Conservation (phyloP, 1,140 invertebrate genomes). For the Stegodyphus dumicola region DNA sequence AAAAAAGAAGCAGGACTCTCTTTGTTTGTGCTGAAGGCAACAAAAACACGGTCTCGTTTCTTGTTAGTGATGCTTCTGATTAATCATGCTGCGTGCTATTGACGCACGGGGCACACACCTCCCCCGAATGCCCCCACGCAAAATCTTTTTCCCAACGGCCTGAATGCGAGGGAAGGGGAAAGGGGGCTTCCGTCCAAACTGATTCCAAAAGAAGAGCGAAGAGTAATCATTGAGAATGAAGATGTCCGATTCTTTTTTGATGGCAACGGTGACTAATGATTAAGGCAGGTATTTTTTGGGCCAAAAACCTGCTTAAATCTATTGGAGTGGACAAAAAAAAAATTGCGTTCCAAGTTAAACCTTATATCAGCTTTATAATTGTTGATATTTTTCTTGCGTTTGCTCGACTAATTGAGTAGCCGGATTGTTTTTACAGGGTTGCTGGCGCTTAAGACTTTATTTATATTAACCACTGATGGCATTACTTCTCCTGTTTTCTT, state of each 20-base stretch:
- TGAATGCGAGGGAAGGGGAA: neutral
- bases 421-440: conserved; percentile 59
- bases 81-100: conserved; percentile 60
- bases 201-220: conserved; percentile 47
- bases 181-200: conserved; percentile 38
- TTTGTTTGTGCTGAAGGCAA: conserved; percentile 61
- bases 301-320: conserved; percentile 54
- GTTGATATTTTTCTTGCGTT: conserved; percentile 60
- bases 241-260: conserved; percentile 57
- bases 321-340: conserved; percentile 28
- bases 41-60: conserved; percentile 57
- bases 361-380: conserved; percentile 61
- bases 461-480: conserved; percentile 61
- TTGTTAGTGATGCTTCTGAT: conserved; percentile 60
- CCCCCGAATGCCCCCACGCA: conserved; percentile 5
- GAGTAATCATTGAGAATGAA: conserved; percentile 57
- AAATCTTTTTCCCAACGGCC: conserved; percentile 53
- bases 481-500: conserved; percentile 57
- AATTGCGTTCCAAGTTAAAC: conserved; percentile 32
- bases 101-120: conserved; percentile 46
- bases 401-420: conserved; percentile 57
- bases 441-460: conserved; percentile 57
- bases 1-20: conserved; percentile 29
- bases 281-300: conserved; percentile 57
- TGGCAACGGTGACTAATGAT: conserved; percentile 59